Percentiles rank a stretch among this genome's conserved stretches.
These are phyloP conservation scores for Recurvirostra avosetta DNA, from an alignment of 2,113 vertebrate species.

Conservation along the genomic window DNA sequence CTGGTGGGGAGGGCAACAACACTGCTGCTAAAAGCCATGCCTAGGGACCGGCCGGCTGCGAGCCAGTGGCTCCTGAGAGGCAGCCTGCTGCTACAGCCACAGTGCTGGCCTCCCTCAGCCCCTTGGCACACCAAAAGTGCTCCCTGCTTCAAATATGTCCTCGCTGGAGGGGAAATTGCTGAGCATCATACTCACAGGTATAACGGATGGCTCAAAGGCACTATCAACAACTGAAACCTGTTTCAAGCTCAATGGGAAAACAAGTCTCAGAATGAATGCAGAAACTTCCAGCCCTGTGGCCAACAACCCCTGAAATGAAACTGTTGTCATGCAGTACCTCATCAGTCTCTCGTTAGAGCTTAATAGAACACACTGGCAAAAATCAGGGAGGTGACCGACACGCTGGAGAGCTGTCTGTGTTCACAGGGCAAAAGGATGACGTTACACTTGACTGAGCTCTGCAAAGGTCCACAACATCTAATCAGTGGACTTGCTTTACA, in stretches of 20 bases:
- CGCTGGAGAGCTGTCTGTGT: accelerated
- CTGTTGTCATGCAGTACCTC: not conserved
- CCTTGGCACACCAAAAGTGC: accelerated
- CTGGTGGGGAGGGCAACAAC: not conserved
- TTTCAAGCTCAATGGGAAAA: not conserved
- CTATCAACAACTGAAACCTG: not conserved
- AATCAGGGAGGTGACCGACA: not conserved
- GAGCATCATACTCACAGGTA: not conserved
- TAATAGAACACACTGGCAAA: not conserved
- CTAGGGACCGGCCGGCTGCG: accelerated
- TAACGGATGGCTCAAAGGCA: not conserved
- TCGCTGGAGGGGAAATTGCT: not conserved
- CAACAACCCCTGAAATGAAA: accelerated
- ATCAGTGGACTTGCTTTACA: not conserved
- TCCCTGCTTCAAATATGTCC: not conserved
- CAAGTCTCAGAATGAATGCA: not conserved
- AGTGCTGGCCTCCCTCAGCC: not conserved
- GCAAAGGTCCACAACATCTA: not conserved
- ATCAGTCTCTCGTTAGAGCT: not conserved
- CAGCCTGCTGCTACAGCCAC: not conserved
- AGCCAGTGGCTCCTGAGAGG: not conserved
- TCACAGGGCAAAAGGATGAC: not conserved
- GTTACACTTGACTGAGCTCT: not conserved
- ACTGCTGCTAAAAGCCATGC: accelerated
- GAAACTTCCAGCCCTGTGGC: not conserved